These are phyloP conservation scores for Tautogolabrus adspersus DNA, from an alignment of 2,113 vertebrate genomes.

Conservation along the genomic window DNA sequence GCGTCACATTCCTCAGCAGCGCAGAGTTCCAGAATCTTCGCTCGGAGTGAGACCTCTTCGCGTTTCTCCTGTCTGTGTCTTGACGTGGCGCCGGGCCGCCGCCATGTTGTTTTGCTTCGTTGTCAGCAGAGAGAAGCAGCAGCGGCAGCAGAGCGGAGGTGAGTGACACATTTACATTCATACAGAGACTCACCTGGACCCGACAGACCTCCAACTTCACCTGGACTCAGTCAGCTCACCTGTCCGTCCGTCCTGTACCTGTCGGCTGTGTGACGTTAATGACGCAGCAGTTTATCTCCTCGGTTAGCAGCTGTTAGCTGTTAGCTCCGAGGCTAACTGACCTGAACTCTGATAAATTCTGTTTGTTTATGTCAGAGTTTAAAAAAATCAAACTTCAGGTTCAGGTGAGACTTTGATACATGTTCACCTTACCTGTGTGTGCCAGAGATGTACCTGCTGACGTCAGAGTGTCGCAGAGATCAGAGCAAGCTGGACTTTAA, in stretches of 20 bases:
- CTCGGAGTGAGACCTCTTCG: slow-evolving; percentile 37
- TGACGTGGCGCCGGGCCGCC: slow-evolving; percentile 74
- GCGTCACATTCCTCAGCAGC: background rate
- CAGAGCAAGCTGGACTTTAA: background rate
- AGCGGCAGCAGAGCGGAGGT: slow-evolving; percentile 21
- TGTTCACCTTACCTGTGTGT: background rate
- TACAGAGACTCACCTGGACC: background rate
- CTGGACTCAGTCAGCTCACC: background rate
- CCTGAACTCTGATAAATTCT: background rate
- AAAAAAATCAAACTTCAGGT: background rate
- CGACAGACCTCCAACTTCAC: background rate
- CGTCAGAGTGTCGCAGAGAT: background rate
- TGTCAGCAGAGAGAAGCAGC: slow-evolving; percentile 54
- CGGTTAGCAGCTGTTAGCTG: background rate
- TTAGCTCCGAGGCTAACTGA: slow-evolving; percentile 19
- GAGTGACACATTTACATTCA: slow-evolving; percentile 2
- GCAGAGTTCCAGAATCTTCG: background rate
- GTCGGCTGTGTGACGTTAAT: slow-evolving; percentile 7
- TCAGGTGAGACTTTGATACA: background rate
- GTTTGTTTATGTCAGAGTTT: background rate
- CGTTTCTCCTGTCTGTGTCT: slow-evolving; percentile 11
- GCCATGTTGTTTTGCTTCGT: slow-evolving; percentile 78
- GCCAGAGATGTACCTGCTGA: background rate
- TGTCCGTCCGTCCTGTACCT: background rate
- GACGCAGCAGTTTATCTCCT: background rate